Conservation (phyloP, 1,140 invertebrate genomes). For the Dreissena rostriformis region DNA sequence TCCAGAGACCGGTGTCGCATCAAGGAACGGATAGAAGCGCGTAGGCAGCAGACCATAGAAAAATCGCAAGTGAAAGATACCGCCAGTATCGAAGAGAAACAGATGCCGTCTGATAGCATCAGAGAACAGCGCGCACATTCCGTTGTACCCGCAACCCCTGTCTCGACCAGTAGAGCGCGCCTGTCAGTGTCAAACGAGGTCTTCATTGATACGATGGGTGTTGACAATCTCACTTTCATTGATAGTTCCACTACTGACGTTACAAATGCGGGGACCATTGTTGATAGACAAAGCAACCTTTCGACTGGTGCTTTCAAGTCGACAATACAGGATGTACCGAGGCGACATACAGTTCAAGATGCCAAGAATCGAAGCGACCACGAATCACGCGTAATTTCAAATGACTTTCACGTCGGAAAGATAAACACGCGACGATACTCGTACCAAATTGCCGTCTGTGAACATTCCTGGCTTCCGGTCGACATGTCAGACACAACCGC, state of each 20-base stretch:
- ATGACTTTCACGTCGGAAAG: slow-evolving; percentile 11
- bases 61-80: background rate
- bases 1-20: slow-evolving; percentile 30
- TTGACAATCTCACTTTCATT: slow-evolving; percentile 22
- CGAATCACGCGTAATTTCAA: background rate
- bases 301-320: slow-evolving; percentile 3
- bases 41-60: background rate
- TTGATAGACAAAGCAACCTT: background rate
- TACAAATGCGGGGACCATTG: background rate
- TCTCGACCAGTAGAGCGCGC: no score
- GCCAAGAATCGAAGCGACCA: background rate
- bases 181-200: no score
- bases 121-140: background rate
- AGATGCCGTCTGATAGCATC: background rate
- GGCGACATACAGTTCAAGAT: background rate
- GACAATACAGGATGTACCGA: background rate
- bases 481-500: slow-evolving; percentile 2
- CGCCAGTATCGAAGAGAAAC: slow-evolving; percentile 12
- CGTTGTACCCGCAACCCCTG: background rate
- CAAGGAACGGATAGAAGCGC: slow-evolving; percentile 18
- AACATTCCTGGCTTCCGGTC: slow-evolving; percentile 33
- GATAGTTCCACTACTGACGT: slow-evolving; percentile 23
- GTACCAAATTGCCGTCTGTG: slow-evolving; percentile 34
- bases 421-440: slow-evolving; percentile 36
- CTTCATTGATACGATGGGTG: background rate